Conservation (phyloP, 2,888 invertebrate species). For the Polydrusus cervinus region DNA sequence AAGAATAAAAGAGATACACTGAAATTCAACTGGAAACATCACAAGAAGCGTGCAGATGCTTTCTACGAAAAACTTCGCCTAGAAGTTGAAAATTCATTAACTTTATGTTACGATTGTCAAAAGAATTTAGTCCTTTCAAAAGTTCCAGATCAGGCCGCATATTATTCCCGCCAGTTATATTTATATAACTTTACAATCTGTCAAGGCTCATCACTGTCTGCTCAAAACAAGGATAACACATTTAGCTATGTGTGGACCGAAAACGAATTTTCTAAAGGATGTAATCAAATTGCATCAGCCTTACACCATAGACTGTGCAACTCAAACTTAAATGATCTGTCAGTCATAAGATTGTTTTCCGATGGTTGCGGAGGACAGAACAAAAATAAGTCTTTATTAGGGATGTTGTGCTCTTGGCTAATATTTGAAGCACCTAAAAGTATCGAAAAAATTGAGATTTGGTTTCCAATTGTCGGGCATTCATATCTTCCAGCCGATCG, state of each 20-base stretch:
- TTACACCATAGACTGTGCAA: slow-evolving; percentile 40
- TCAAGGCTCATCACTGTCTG: slow-evolving; percentile 33
- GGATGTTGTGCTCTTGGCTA: slow-evolving; percentile 9
- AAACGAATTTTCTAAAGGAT: slow-evolving; percentile 4
- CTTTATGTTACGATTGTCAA: slow-evolving; percentile 42
- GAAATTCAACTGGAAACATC: neutral
- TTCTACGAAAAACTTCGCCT: slow-evolving; percentile 13
- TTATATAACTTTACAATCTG: slow-evolving; percentile 49
- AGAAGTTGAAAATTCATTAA: too few relatives aligned
- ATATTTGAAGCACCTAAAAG: too few relatives aligned
- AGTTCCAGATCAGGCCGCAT: neutral
- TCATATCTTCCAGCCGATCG: slow-evolving; percentile 16
- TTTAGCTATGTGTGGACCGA: neutral
- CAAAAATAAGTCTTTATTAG: slow-evolving; percentile 32
- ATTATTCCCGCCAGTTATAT: neutral
- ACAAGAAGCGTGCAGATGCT: slow-evolving; percentile 18
- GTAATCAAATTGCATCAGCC: neutral
- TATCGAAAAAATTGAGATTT: neutral
- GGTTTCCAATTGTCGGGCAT: slow-evolving; percentile 24
- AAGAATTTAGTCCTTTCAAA: slow-evolving; percentile 47
- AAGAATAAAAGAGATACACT: neutral
- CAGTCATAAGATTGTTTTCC: slow-evolving; percentile 38
- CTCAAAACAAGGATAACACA: slow-evolving; percentile 31
- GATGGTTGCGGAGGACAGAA: slow-evolving; percentile 46
- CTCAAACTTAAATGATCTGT: slow-evolving; percentile 18